Evolutionary conservation across 2,888 invertebrate genomes (phyloP).

Genomic region (Kuschelorhynchus macadamiae): DNA sequence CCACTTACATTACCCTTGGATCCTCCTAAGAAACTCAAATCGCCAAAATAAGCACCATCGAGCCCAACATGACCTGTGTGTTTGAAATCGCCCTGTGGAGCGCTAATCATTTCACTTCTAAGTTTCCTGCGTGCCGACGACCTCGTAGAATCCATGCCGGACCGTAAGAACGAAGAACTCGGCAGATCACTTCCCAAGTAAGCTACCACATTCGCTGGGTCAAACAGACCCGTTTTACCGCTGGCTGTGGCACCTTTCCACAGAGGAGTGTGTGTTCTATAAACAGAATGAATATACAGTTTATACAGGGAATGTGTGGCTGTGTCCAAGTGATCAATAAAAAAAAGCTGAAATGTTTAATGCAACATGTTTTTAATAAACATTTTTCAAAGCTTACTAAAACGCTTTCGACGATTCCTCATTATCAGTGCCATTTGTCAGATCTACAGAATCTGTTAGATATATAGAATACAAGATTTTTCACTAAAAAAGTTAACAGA

Average conservation of each 20-base stretch:
- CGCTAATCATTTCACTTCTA: slow-evolving; percentile 94
- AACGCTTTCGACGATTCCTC: too few relatives aligned
- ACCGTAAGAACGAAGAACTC: slow-evolving; percentile 68
- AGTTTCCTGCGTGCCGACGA: slow-evolving; percentile 76
- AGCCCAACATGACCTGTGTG: slow-evolving; percentile 96
- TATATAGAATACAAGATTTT: too few relatives aligned
- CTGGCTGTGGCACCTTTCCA: slow-evolving; percentile 94
- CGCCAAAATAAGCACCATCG: slow-evolving; percentile 97
- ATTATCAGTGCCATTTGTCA: too few relatives aligned
- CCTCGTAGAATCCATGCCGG: slow-evolving; percentile 75
- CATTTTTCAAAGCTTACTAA: too few relatives aligned
- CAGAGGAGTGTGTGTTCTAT: slow-evolving; percentile 74
- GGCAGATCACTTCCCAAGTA: slow-evolving; percentile 85
- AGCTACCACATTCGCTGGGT: slow-evolving; percentile 90
- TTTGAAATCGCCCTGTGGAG: slow-evolving; percentile 96
- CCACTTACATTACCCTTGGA: slow-evolving; percentile 67
- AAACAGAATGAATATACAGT: too few relatives aligned
- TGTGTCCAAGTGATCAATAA: too few relatives aligned
- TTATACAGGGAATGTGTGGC: too few relatives aligned
- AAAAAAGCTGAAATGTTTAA: too few relatives aligned
- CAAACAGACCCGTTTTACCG: slow-evolving; percentile 94
- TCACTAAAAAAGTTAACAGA: too few relatives aligned
- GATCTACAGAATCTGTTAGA: too few relatives aligned
- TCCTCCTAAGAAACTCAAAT: slow-evolving; percentile 83
- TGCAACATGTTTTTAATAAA: too few relatives aligned